phyloP scores from a whole-genome alignment of 2,797 vertebrate species.

The Spinus olivaceus region DNA sequence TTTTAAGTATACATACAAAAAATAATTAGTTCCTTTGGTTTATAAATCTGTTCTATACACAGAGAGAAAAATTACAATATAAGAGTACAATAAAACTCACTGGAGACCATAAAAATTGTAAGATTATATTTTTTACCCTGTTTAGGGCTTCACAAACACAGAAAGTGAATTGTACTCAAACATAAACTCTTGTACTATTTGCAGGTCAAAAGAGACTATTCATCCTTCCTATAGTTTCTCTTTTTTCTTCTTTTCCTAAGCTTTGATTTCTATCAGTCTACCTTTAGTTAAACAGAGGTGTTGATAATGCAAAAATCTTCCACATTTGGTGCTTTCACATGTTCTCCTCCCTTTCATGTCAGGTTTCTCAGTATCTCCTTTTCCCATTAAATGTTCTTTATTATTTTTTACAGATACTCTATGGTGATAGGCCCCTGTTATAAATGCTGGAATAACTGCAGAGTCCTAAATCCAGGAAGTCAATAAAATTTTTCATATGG shows the following conservation, averaged over 20 bases:
- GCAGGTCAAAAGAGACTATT: background rate
- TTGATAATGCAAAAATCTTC: background rate
- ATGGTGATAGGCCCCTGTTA: background rate
- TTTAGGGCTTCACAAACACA: background rate
- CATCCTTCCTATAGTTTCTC: background rate
- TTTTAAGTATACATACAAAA: background rate
- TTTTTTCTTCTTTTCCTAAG: background rate
- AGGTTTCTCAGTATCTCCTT: background rate
- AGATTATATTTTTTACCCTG: background rate
- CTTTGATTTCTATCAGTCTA: background rate
- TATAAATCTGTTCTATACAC: background rate
- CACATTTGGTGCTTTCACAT: background rate
- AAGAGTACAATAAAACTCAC: background rate
- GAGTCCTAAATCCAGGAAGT: background rate
- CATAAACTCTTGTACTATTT: background rate
- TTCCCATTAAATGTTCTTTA: background rate
- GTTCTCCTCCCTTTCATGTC: background rate
- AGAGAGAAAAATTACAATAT: background rate
- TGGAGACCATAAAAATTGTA: accelerated
- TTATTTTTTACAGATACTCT: background rate
- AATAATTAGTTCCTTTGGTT: background rate
- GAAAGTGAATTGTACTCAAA: background rate
- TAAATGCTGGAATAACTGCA: background rate
- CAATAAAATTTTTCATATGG: background rate
- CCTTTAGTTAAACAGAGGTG: background rate